phyloP scores from a whole-genome alignment of 2,113 vertebrate species.

The Quiscalus mexicanus region DNA sequence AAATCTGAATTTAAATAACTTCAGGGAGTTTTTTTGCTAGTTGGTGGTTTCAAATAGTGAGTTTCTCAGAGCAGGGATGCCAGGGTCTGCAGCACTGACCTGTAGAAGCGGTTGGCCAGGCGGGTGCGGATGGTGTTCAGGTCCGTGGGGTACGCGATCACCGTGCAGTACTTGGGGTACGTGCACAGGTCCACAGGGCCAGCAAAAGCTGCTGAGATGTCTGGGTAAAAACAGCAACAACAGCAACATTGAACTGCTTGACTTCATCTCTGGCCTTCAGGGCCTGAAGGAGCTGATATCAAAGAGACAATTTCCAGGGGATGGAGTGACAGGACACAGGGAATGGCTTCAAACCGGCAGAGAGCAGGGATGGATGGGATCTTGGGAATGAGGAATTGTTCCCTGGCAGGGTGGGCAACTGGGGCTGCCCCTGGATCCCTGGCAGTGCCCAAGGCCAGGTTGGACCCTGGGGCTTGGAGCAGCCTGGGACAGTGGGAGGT shows the following conservation, averaged over 20 bases:
- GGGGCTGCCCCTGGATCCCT: background rate
- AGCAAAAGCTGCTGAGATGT: conserved; percentile 90
- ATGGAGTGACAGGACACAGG: rapidly evolving
- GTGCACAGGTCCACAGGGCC: conserved; percentile 90
- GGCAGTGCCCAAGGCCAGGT: background rate
- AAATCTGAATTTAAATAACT: background rate
- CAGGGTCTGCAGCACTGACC: conserved; percentile 73
- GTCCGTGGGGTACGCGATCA: conserved; percentile 94
- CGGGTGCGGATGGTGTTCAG: conserved; percentile 90
- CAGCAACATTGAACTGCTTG: background rate
- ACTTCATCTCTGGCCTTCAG: background rate
- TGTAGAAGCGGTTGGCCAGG: conserved; percentile 91
- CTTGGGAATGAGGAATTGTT: rapidly evolving
- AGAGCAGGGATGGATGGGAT: rapidly evolving
- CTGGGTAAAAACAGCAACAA: conserved; percentile 66
- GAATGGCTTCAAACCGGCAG: rapidly evolving
- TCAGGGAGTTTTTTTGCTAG: rapidly evolving
- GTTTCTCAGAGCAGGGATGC: background rate
- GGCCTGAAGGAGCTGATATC: rapidly evolving
- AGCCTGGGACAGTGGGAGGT: background rate
- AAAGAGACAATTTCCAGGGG: background rate
- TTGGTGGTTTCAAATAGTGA: background rate
- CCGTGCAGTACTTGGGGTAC: conserved; percentile 92
- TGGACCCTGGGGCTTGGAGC: too few relatives aligned
- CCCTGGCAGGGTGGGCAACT: background rate